Percentiles rank a stretch among this genome's conserved stretches.
phyloP scores from a whole-genome alignment of 2,797 vertebrate species.

The Pangasius sanitwongsei region DNA sequence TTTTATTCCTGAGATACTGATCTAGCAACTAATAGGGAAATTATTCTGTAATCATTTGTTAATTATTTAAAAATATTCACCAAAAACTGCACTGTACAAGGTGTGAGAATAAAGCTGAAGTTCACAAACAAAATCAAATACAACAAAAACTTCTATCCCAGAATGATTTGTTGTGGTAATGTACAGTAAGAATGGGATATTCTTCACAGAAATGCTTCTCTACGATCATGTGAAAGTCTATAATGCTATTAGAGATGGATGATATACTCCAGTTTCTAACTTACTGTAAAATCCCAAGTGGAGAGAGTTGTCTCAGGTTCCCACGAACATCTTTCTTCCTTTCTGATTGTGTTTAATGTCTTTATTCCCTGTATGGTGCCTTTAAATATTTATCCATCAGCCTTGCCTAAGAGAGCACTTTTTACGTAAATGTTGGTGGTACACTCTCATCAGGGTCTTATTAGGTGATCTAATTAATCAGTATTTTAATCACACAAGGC shows the following conservation, averaged over 20 bases:
- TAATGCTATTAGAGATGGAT: slow-evolving; percentile 10
- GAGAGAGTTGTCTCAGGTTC: background rate
- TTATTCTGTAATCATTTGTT: background rate
- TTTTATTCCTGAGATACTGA: background rate
- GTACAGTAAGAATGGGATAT: background rate
- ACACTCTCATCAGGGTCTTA: background rate
- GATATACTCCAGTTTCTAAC: background rate
- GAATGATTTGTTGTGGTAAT: background rate
- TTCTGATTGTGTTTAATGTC: background rate
- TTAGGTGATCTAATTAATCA: background rate
- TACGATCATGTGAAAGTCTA: slow-evolving; percentile 9
- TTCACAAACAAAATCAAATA: background rate
- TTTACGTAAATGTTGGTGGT: background rate
- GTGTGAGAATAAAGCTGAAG: background rate
- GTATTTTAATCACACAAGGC: background rate
- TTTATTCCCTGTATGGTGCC: background rate
- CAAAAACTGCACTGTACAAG: background rate
- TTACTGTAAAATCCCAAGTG: background rate
- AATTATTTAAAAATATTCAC: background rate
- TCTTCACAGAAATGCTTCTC: slow-evolving; percentile 4
- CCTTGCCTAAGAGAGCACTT: background rate
- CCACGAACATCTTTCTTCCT: background rate
- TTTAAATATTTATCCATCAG: background rate
- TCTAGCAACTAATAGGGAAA: background rate
- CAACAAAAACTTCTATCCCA: background rate